phyloP scores from a whole-genome alignment of 2,888 invertebrate genomes.

The Cremastinae sp. region DNA sequence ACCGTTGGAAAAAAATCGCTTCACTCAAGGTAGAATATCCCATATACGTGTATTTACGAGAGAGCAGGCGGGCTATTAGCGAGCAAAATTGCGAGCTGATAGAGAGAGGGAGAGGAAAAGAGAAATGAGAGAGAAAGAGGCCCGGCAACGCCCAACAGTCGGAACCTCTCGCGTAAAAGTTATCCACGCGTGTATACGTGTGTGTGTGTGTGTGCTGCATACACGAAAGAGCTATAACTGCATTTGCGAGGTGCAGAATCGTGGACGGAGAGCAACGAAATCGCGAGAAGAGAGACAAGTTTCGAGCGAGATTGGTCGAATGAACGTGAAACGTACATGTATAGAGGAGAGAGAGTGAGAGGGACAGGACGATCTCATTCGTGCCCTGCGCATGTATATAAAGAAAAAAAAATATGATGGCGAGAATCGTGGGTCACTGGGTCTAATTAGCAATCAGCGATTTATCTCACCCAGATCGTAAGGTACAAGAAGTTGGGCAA shows the following conservation, averaged over 20 bases:
- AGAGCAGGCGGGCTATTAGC: constrained; percentile 54
- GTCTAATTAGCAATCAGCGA: constrained; percentile 77
- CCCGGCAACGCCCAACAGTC: constrained; percentile 57
- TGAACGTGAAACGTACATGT: no score
- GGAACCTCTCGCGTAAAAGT: constrained; percentile 31
- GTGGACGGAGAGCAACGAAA: constrained; percentile 32
- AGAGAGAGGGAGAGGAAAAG: constrained; percentile 21
- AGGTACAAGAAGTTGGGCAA: constrained; percentile 59
- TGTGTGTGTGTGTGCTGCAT: not conserved
- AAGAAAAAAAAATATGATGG: constrained; percentile 22
- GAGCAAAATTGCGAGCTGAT: constrained; percentile 57
- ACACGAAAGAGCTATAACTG: constrained; percentile 29
- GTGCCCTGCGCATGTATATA: constrained; percentile 19
- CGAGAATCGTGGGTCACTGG: constrained; percentile 70
- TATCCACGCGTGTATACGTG: not conserved
- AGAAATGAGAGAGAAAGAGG: constrained; percentile 21
- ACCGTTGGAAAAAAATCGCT: constrained; percentile 10
- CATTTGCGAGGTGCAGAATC: constrained; percentile 46
- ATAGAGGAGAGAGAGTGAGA: constrained; percentile 8
- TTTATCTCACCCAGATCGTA: constrained; percentile 72
- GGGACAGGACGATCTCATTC: not conserved
- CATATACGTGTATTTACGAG: constrained; percentile 32
- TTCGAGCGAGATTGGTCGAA: constrained; percentile 10
- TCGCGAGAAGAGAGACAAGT: constrained; percentile 15
- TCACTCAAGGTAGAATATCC: constrained; percentile 6